Evolutionary conservation across 2,888 invertebrate genomes (phyloP), one percentile per base, ranked within the genome.

Genomic region (Diplolepis rosae): DNA sequence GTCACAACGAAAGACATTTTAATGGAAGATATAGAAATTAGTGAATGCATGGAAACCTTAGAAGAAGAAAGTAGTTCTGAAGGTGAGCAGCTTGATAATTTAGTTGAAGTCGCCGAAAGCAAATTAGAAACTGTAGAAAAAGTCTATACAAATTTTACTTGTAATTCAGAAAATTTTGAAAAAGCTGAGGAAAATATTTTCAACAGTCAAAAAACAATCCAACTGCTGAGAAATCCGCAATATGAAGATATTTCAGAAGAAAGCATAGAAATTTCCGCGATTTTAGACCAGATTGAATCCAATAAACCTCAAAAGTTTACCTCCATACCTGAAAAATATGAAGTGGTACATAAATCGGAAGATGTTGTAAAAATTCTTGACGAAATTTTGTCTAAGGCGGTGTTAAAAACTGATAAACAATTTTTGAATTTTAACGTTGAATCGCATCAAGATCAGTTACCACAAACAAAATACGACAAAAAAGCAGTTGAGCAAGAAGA

Each of bases 211-310:
- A 77, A 74, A 50, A 74, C 73, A 11, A 73, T 76, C 6, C 79
- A 80, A 28, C 67, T 79, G 4, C 71, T 83, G 4, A 78, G 75
- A 27, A 85, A 87, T 76, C 84, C 88, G 0, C 87, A 87, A 15
- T 88, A 87, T 66, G 88, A 88, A 68, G 88, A 89, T 67, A 88
- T 88, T 45, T 88, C 88, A 0, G 88, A 88, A 52, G 88, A 88
- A 56, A 88, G 88, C 61, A 78, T 87, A 4, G 88, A 89, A 72
- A 85, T 88, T 1, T 87, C 88, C 0, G 87, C 87, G 74, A 88
- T 89, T 65, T 81, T 87, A 22, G 88, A 87, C 54, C 81, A 77
- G 74, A 82, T 84, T 3, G 83, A 84, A 42, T 75, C 77, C 0
- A 77, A 82, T 4, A 70, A 74, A 32, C 67, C 72, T 7, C 79